phyloP scores from a whole-genome alignment of 1,140 invertebrate genomes.

The Drosophila subobscura region DNA sequence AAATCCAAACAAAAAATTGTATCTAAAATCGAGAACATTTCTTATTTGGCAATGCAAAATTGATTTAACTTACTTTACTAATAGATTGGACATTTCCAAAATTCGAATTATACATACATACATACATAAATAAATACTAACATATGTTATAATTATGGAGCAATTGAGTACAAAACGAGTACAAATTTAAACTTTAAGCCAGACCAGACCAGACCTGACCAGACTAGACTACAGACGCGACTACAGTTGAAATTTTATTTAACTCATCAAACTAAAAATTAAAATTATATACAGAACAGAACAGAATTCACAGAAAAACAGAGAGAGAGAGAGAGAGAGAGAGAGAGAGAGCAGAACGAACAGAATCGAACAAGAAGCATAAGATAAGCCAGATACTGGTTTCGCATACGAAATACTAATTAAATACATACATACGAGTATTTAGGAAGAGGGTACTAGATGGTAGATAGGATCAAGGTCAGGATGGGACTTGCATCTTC shows the following conservation, averaged over 20 bases:
- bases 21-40: conserved; percentile 40
- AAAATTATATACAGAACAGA: conserved; percentile 5
- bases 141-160: conserved; percentile 80
- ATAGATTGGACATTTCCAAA: no score
- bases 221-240: background rate
- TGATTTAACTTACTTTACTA: background rate
- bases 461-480: background rate
- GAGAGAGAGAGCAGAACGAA: conserved; percentile 16
- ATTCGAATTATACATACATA: conserved; percentile 32
- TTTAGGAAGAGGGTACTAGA: conserved; percentile 6
- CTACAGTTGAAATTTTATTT: conserved; percentile 11
- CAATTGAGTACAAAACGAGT: conserved; percentile 82
- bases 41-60: conserved; percentile 38
- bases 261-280: background rate
- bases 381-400: conserved; percentile 73
- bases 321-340: conserved; percentile 20
- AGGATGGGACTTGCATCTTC: background rate
- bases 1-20: conserved; percentile 33
- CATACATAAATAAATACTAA: conserved; percentile 57
- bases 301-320: conserved; percentile 21
- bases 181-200: conserved; percentile 76
- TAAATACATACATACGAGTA: conserved; percentile 42
- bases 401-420: conserved; percentile 52
- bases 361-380: conserved; percentile 34
- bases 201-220: conserved; percentile 37